Percentiles rank a stretch among this genome's conserved stretches.
Evolutionary conservation across 1,140 invertebrate genomes (phyloP).

Genomic region (Trachymyrmex cornetzi): DNA sequence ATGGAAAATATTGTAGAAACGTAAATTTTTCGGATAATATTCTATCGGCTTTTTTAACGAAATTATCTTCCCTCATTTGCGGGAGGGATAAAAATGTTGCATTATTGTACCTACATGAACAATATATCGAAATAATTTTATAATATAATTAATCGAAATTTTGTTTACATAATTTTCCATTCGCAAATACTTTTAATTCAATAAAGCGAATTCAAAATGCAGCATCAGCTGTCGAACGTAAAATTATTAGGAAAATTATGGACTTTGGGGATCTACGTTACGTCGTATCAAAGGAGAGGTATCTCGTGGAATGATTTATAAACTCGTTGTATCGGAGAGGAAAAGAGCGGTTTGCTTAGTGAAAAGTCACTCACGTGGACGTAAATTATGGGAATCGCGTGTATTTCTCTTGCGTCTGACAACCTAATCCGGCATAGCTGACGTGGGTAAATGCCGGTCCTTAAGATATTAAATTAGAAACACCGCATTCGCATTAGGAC

Average conservation of each 20-base stretch:
- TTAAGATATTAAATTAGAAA: constrained; percentile 65
- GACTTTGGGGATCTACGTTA: not conserved
- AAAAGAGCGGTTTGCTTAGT: constrained; percentile 10
- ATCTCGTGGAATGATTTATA: not conserved
- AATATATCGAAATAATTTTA: constrained; percentile 18
- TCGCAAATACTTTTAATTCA: not conserved
- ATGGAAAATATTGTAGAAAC: not conserved
- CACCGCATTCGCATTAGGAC: constrained; percentile 61
- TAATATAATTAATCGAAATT: constrained; percentile 1
- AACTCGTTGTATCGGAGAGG: not conserved
- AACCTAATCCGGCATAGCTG: constrained; percentile 44
- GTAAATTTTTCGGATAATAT: constrained; percentile 31
- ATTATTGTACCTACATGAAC: not conserved
- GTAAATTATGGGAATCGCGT: constrained; percentile 37
- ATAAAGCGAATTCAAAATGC: not conserved
- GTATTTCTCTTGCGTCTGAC: constrained; percentile 38
- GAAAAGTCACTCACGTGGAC: constrained; percentile 36
- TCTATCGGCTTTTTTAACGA: not conserved
- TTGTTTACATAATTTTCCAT: constrained; percentile 1
- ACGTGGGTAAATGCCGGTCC: constrained; percentile 52
- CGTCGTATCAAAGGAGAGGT: not conserved
- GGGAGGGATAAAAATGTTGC: not conserved
- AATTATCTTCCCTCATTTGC: not conserved
- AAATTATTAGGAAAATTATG: not conserved
- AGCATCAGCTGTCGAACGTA: not conserved